These are phyloP conservation scores for Leptinotarsa lineolata DNA, from an alignment of 1,140 invertebrate species.

Conservation along the genomic window DNA sequence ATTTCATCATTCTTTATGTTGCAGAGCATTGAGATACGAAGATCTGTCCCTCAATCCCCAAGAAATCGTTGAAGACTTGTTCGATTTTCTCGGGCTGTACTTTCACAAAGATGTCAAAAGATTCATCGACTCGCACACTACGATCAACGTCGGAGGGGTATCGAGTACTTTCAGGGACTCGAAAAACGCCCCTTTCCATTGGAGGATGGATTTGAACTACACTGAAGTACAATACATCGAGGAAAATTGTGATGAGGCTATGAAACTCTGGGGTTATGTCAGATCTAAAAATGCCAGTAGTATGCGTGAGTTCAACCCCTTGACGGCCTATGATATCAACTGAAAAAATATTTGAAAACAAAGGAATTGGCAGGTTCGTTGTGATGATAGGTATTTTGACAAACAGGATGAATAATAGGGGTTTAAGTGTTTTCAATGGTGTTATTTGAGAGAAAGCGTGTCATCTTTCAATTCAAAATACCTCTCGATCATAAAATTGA, in stretches of 20 bases:
- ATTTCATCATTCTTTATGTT: slow-evolving; percentile 32
- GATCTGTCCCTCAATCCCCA: slow-evolving; percentile 80
- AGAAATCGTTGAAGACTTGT: slow-evolving; percentile 69
- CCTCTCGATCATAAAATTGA: too few species aligned
- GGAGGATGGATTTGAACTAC: slow-evolving; percentile 75
- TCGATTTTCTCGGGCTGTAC: slow-evolving; percentile 76
- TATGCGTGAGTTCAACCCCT: slow-evolving; percentile 63
- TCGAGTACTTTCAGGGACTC: slow-evolving; percentile 84
- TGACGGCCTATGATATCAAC: slow-evolving; percentile 55
- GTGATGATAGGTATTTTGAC: neutral
- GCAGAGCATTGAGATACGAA: slow-evolving; percentile 80
- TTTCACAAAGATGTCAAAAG: slow-evolving; percentile 70
- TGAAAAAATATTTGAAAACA: neutral
- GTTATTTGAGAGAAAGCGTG: too few species aligned
- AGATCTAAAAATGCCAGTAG: slow-evolving; percentile 60
- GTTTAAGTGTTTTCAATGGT: neutral
- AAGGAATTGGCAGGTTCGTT: neutral
- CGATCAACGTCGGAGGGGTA: slow-evolving; percentile 75
- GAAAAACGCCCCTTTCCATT: slow-evolving; percentile 81
- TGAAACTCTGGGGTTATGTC: slow-evolving; percentile 81
- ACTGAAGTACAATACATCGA: slow-evolving; percentile 70
- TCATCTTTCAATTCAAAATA: too few species aligned
- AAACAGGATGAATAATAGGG: neutral
- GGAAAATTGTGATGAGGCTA: slow-evolving; percentile 71
- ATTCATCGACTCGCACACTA: slow-evolving; percentile 82